Evolutionary conservation across 2,113 vertebrate genomes (phyloP).

Genomic region (Larimichthys polyactis): DNA sequence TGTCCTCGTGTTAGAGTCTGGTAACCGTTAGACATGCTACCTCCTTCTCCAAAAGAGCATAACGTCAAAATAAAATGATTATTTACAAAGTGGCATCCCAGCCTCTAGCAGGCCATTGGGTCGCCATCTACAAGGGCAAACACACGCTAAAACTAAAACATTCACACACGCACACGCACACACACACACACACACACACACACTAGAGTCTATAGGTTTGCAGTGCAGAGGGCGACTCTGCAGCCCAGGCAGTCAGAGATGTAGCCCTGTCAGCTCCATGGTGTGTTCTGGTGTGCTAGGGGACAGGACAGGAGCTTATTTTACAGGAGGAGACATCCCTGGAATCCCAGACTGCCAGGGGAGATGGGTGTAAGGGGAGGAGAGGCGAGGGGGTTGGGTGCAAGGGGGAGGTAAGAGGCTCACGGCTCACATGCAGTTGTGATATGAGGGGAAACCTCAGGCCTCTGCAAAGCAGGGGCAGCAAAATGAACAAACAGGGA

Average conservation of each 20-base stretch:
- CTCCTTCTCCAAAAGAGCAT: conserved; percentile 45
- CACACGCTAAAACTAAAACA: conserved; percentile 60
- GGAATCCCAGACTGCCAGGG: conserved; percentile 88
- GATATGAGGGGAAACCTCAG: conserved; percentile 87
- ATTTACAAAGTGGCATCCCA: conserved; percentile 44
- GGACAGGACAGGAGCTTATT: conserved; percentile 84
- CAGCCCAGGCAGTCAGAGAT: conserved; percentile 72
- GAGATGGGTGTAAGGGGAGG: conserved; percentile 61
- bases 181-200: conserved; percentile 43
- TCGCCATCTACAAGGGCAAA: conserved; percentile 47
- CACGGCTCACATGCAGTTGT: conserved; percentile 84
- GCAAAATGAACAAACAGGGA: conserved; percentile 29
- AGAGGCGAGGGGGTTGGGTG: conserved; percentile 42
- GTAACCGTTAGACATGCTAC: conserved; percentile 59
- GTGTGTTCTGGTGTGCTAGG: conserved; percentile 71
- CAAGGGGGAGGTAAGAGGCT: conserved; percentile 59
- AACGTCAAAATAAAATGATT: conserved; percentile 14
- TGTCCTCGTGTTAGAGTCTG: conserved; percentile 56
- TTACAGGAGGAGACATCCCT: conserved; percentile 90
- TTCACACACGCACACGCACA: conserved; percentile 21
- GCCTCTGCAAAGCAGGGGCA: conserved; percentile 35
- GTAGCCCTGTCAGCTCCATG: conserved; percentile 78
- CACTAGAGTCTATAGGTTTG: conserved; percentile 41
- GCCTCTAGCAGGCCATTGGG: conserved; percentile 19
- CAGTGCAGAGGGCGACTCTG: conserved; percentile 76